These are phyloP conservation scores for Sebastes glaucus DNA, from an alignment of 2,797 vertebrate species.

Conservation along the genomic window DNA sequence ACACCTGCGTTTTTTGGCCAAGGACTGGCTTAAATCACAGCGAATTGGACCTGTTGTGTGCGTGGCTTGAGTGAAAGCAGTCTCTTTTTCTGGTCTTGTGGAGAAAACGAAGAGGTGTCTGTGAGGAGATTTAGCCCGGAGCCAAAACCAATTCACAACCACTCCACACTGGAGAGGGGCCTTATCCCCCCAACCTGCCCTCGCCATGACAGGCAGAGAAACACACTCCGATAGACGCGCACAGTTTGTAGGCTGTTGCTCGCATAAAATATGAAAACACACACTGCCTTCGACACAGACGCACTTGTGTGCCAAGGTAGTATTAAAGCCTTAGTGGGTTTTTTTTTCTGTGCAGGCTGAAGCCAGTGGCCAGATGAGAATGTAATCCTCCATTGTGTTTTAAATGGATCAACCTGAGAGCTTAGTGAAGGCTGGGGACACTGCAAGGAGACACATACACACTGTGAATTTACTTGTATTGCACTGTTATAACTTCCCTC, in stretches of 20 bases:
- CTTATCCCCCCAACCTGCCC: slow-evolving; percentile 72
- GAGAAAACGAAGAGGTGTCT: slow-evolving; percentile 70
- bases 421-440: slow-evolving; percentile 56
- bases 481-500: slow-evolving; percentile 27
- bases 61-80: slow-evolving; percentile 59
- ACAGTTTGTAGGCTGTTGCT: slow-evolving; percentile 6
- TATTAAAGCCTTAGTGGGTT: slow-evolving; percentile 51
- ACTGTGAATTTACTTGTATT: slow-evolving; percentile 22
- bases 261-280: slow-evolving; percentile 45
- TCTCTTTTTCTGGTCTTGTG: slow-evolving; percentile 56
- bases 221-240: slow-evolving; percentile 6
- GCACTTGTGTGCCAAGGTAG: slow-evolving; percentile 51
- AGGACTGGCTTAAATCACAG: slow-evolving; percentile 61
- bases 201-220: slow-evolving; percentile 53
- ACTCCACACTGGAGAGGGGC: slow-evolving; percentile 76
- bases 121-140: slow-evolving; percentile 74
- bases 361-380: slow-evolving; percentile 72
- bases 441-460: slow-evolving; percentile 14
- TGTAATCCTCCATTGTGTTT: slow-evolving; percentile 77
- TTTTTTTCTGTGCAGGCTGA: slow-evolving; percentile 32
- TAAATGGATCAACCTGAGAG: slow-evolving; percentile 75
- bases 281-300: slow-evolving; percentile 21
- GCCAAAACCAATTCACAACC: slow-evolving; percentile 79
- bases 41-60: slow-evolving; percentile 67
- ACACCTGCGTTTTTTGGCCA: slow-evolving; percentile 71